phyloP scores from a whole-genome alignment of 37 sponge, comb jelly and placozoan genomes.

The Ephydatia muelleri region DNA sequence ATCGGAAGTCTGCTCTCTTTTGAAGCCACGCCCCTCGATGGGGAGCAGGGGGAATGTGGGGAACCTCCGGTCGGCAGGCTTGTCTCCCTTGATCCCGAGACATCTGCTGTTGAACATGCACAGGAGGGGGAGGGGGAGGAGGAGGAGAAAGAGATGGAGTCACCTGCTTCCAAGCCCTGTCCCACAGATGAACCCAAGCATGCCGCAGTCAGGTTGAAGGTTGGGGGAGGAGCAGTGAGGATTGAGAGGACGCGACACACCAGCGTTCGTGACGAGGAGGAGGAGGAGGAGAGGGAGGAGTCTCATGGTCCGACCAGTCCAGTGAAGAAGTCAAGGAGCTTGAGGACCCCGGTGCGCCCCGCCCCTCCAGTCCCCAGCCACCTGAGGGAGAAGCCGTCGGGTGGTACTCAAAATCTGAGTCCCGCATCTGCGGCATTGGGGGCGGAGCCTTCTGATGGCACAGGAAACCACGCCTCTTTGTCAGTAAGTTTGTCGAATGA shows the following conservation, averaged over 20 bases:
- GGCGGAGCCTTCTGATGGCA: neutral
- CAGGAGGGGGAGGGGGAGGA: neutral
- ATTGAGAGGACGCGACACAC: neutral
- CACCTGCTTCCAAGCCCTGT: neutral
- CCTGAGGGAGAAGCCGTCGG: neutral
- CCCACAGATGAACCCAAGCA: neutral
- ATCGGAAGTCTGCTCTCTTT: neutral
- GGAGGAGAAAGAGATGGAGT: slow-evolving; percentile 9
- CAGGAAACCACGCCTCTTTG: neutral
- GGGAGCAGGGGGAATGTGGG: neutral
- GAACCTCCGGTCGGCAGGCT: slow-evolving; percentile 26
- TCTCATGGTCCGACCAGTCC: neutral
- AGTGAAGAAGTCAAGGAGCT: neutral
- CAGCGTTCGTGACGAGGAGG: neutral
- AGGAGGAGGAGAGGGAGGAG: neutral
- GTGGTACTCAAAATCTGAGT: neutral
- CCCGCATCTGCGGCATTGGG: neutral
- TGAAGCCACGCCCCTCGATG: neutral
- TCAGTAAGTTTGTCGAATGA: neutral
- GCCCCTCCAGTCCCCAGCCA: neutral
- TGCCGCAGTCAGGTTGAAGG: neutral
- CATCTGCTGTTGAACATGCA: neutral
- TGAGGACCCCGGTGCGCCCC: neutral
- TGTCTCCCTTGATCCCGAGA: slow-evolving; percentile 21
- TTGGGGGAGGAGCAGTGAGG: neutral